Conservation (phyloP, 2,888 invertebrate species). For the Andrena chrysosceles region DNA sequence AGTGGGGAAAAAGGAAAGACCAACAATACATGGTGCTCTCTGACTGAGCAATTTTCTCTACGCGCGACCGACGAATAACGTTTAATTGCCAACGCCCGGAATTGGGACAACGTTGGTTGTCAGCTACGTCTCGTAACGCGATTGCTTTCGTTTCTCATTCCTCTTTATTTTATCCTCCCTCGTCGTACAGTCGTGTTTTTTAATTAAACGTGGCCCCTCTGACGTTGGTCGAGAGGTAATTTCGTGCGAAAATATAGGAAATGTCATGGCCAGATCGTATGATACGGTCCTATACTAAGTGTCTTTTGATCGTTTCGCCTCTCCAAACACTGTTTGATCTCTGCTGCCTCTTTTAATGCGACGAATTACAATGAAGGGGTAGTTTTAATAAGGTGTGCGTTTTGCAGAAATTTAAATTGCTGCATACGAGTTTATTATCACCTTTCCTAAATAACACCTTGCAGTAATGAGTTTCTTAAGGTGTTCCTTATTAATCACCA, state of each 20-base stretch:
- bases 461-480: too few species aligned
- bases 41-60: conserved; percentile 73
- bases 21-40: conserved; percentile 63
- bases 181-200: conserved; percentile 61
- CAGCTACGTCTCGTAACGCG: conserved; percentile 68
- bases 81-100: conserved; percentile 79
- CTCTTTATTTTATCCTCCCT: conserved; percentile 41
- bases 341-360: neutral
- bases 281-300: conserved; percentile 14
- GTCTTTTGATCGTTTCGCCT: neutral
- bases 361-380: neutral
- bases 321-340: neutral
- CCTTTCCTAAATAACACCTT: neutral
- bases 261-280: conserved; percentile 44
- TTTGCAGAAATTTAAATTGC: neutral
- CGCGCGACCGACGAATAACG: conserved; percentile 69
- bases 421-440: neutral
- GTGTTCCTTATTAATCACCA: too few species aligned
- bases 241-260: conserved; percentile 54
- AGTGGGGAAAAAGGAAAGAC: conserved; percentile 22
- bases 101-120: conserved; percentile 72
- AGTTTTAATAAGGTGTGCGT: too few species aligned
- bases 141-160: conserved; percentile 70
- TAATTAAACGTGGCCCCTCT: conserved; percentile 66
- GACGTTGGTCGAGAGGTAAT: conserved; percentile 50